A percentile compares a stretch with the other conserved stretches of the same genome.
These are phyloP conservation scores for Morpho helenor DNA, from an alignment of 2,888 invertebrate genomes.

Conservation along the genomic window DNA sequence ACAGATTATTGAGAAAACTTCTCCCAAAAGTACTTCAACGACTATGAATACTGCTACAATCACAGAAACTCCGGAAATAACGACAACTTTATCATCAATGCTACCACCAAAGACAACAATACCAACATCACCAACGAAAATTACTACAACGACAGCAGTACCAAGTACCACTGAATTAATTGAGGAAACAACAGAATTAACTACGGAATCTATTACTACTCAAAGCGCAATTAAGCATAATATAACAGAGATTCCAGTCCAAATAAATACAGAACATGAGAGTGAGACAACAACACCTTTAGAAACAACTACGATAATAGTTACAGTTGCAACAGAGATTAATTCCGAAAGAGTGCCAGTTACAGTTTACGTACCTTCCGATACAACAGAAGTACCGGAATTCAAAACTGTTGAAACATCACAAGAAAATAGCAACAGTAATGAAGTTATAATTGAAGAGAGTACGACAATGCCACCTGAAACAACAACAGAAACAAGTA, in stretches of 20 bases:
- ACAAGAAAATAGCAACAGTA: conserved; percentile 60
- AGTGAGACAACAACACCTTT: conserved; percentile 26
- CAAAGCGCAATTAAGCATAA: conserved; percentile 19
- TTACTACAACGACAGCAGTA: conserved; percentile 21
- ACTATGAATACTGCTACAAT: conserved; percentile 13
- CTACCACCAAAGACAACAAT: conserved; percentile 5
- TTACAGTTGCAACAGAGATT: conserved; percentile 56
- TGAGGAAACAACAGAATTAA: conserved; percentile 23
- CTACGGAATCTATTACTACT: conserved; percentile 27
- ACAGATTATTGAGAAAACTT: conserved; percentile 43
- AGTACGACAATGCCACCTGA: conserved; percentile 18
- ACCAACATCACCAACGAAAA: conserved; percentile 11
- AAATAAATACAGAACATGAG: conserved; percentile 28
- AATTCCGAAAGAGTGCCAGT: conserved; percentile 41
- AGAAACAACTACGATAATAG: conserved; percentile 44
- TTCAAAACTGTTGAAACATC: conserved; percentile 36
- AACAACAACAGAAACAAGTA: conserved; percentile 32
- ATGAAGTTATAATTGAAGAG: conserved; percentile 53
- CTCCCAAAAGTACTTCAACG: conserved; percentile 27
- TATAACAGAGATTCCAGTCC: conserved; percentile 20
- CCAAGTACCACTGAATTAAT: conserved; percentile 30
- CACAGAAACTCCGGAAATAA: conserved; percentile 28
- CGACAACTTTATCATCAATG: conserved; percentile 25
- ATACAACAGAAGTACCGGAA: conserved; percentile 44
- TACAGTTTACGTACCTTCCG: conserved; percentile 29